A percentile compares a stretch with the other conserved stretches of the same genome.
Conservation (phyloP, 2,797 vertebrate species). For the Esox lucius region DNA sequence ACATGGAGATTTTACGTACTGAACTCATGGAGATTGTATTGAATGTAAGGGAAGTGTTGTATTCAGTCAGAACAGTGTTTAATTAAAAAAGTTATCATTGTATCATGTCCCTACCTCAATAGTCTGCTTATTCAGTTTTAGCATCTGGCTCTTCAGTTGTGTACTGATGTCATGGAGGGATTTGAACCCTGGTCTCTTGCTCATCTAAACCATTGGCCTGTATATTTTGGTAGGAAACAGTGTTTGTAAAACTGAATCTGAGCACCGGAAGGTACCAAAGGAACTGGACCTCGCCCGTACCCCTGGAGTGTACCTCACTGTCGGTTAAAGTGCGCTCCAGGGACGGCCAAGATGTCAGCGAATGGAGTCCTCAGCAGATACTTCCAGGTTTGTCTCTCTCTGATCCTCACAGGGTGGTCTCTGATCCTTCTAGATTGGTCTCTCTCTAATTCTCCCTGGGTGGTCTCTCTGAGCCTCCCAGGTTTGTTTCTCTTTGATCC, state of each 20-base stretch:
- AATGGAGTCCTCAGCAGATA: conserved; percentile 68
- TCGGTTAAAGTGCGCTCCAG: conserved; percentile 69
- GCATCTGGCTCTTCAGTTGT: background rate
- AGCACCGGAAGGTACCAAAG: conserved; percentile 53
- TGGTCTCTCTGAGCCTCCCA: no score
- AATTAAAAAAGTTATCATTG: background rate
- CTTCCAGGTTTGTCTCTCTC: conserved; percentile 48
- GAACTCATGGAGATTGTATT: conserved; percentile 69
- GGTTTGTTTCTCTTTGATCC: no score
- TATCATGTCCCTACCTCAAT: background rate
- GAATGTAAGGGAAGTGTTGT: conserved; percentile 60
- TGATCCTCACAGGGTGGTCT: background rate
- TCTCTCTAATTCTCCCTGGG: no score
- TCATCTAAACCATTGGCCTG: background rate
- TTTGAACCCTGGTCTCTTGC: background rate
- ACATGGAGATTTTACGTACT: conserved; percentile 71
- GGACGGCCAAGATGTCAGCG: conserved; percentile 54
- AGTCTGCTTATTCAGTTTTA: background rate
- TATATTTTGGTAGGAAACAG: conserved; percentile 57
- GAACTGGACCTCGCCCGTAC: conserved; percentile 72
- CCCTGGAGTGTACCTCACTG: conserved; percentile 75
- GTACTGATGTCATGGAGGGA: background rate
- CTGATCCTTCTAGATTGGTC: background rate
- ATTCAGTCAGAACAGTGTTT: background rate
- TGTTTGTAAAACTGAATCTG: conserved; percentile 30